Conservation (phyloP, 2,113 vertebrate genomes). For the Varanus salvator region DNA sequence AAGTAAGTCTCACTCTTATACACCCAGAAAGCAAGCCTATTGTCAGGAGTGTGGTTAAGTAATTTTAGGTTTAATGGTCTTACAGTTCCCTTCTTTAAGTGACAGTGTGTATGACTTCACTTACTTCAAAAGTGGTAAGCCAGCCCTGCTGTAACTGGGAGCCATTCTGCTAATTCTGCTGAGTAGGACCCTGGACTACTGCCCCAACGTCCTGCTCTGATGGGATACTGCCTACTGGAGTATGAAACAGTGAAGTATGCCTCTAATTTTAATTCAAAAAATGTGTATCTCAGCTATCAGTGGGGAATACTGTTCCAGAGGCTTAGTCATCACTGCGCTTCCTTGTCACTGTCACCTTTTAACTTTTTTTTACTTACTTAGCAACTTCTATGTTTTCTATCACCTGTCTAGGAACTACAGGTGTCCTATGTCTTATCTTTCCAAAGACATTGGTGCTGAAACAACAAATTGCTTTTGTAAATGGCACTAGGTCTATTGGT, state of each 20-base stretch:
- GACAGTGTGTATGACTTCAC: background rate
- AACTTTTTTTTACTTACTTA: conserved; percentile 39
- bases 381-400: conserved; percentile 48
- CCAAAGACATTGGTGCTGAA: conserved; percentile 36
- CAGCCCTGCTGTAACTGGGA: background rate
- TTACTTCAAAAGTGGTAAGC: background rate
- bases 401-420: conserved; percentile 51
- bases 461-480: conserved; percentile 47
- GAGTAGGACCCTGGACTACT: background rate
- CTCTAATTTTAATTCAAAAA: background rate
- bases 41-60: background rate
- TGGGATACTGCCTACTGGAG: background rate
- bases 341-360: conserved; percentile 31
- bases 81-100: too few relatives aligned
- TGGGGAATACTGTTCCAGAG: background rate
- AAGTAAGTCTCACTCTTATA: background rate
- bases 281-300: background rate
- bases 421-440: conserved; percentile 32
- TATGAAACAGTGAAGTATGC: background rate
- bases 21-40: background rate
- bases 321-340: conserved; percentile 17
- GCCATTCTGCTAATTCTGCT: background rate
- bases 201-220: background rate
- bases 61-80: background rate
- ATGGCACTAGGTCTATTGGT: conserved; percentile 7